Evolutionary conservation across 2,797 vertebrate genomes (phyloP), one percentile per base, ranked within the genome.

Genomic region (Sebastes diploproa): DNA sequence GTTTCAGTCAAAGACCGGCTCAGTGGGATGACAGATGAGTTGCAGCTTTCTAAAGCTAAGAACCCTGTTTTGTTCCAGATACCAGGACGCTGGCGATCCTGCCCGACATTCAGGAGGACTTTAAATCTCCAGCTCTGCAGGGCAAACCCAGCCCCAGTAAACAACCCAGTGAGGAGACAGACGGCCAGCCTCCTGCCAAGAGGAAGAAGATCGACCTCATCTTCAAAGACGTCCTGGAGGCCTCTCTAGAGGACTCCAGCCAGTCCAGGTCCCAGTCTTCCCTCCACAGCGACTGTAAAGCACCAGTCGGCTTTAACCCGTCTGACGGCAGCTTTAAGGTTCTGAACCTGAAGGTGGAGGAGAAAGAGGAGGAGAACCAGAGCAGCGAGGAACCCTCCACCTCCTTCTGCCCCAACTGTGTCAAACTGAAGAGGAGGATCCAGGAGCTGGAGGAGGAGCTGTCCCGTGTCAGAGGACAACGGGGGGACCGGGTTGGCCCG

Each of bases 191-290:
- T 72, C 97, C 97, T 50, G 89, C 96, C 72, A 98, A 99, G 94
- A 98, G 96, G 93, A 99, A 98, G 94, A 98, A 97, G 91, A 98
- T 98, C 3, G 97, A 98, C 89, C 96, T 98, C 74, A 98, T 98
- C 85, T 99, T 98, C 93, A 98, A 98, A 95, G 96, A 98, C 1
- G 97, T 98, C 25, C 86, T 98, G 34, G 96, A 98, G 83, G 98
- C 97, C 6, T 98, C 98, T 5, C 85, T 98, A 65, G 98, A 97
- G 80, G 94, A 97, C 0, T 86, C 95, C 1, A 94, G 94, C 67
- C 93, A 93, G 86, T 88, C 93, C 34, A 94, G 94, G 84, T 95
- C 90, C 83, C 95, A 93, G 60, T 88, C 94, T 14, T 90, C 66
- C 75, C 92, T 66, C 62, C 89, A 78, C 90, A 93, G 34, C 80